Conservation (phyloP, 1,140 invertebrate species). For the Hylaeus anthracinus region DNA sequence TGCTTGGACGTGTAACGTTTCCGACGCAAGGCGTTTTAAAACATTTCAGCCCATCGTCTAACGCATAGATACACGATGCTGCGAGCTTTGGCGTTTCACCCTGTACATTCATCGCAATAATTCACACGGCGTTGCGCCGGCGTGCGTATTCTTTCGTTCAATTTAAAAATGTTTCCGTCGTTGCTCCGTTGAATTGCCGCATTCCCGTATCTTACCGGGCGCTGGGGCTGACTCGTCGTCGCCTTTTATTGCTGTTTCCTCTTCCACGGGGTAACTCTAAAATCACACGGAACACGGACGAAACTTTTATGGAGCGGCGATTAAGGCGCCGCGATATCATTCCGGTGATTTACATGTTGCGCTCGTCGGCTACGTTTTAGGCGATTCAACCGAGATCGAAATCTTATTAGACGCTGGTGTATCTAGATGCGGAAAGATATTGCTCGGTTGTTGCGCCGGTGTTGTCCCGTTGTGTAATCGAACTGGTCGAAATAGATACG, state of each 20-base stretch:
- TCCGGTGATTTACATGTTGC: constrained; percentile 28
- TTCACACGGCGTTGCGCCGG: not conserved
- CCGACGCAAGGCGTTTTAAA: too few relatives aligned
- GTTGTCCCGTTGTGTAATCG: constrained; percentile 5
- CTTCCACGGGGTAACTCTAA: not conserved
- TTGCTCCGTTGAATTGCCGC: not conserved
- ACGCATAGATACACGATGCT: too few relatives aligned
- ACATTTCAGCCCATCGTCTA: too few relatives aligned
- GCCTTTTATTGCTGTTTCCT: constrained; percentile 33
- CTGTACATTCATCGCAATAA: not conserved
- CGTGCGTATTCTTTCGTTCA: not conserved
- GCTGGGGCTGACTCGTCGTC: not conserved
- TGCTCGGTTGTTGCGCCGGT: not conserved
- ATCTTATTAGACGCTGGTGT: not conserved
- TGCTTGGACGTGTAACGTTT: too few relatives aligned
- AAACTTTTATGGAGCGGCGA: constrained; percentile 32
- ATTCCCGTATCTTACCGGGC: not conserved
- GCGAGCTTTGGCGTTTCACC: too few relatives aligned
- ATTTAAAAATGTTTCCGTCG: constrained; percentile 20
- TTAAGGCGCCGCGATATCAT: constrained; percentile 37
- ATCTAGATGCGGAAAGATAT: constrained; percentile 1
- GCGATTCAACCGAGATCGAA: not conserved
- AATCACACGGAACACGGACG: constrained; percentile 13
- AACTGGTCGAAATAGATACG: not conserved
- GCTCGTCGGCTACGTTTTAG: not conserved